A percentile compares a stretch with the other conserved stretches of the same genome.
Conservation (phyloP, 2,113 vertebrate species). For the Rhynchomys soricoides region DNA sequence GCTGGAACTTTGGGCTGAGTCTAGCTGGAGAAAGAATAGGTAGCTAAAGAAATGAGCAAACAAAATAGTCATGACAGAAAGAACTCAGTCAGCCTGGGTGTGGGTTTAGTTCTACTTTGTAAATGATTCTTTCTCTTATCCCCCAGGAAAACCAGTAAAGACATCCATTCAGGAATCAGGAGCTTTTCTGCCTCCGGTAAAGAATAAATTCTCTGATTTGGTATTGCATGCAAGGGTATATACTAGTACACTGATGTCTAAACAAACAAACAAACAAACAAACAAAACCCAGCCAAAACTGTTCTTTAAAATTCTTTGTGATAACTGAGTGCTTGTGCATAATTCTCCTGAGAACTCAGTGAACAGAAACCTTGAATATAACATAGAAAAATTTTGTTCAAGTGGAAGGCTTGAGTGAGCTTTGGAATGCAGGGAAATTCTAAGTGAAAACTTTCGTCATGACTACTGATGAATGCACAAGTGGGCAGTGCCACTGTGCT, state of each 20-base stretch:
- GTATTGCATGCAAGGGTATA: background rate
- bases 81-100: background rate
- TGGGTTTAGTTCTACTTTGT: background rate
- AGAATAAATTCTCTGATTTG: slow-evolving; percentile 7
- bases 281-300: background rate
- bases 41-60: background rate
- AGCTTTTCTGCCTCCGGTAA: slow-evolving; percentile 77
- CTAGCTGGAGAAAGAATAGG: background rate
- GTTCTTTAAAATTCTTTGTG: slow-evolving; percentile 25
- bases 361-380: background rate
- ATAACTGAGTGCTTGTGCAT: background rate
- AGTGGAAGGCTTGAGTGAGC: background rate
- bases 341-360: background rate
- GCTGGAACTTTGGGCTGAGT: slow-evolving; percentile 13
- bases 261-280: background rate
- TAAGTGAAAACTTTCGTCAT: background rate
- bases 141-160: slow-evolving; percentile 76
- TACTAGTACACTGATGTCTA: background rate
- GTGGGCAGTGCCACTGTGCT: background rate
- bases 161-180: slow-evolving; percentile 83
- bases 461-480: background rate
- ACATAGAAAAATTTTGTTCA: background rate
- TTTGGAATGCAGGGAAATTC: background rate
- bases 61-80: background rate
- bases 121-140: background rate